Conservation (phyloP, 2,888 invertebrate genomes). For the Cryptocheilus praepositus region DNA sequence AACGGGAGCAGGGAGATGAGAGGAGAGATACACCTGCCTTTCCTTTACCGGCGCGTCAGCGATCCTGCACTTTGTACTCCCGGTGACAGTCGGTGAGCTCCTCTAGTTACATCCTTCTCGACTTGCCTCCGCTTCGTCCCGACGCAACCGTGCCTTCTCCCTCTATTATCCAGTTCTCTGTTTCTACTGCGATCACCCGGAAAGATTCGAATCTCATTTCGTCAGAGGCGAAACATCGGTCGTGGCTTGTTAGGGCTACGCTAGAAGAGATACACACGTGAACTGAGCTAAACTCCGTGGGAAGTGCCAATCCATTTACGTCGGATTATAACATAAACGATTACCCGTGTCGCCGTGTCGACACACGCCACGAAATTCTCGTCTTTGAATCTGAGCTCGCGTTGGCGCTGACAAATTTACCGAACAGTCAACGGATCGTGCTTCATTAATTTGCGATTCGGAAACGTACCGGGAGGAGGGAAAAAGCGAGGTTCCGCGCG, state of each 20-base stretch:
- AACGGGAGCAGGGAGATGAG: constrained; percentile 61
- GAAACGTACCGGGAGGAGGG: too few relatives aligned
- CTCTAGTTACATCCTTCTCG: constrained; percentile 24
- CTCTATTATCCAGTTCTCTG: neutral
- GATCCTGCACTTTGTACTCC: constrained; percentile 46
- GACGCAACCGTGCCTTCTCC: neutral
- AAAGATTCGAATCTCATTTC: constrained; percentile 55
- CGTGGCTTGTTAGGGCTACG: constrained; percentile 43
- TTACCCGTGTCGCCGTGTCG: too few relatives aligned
- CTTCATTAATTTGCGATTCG: too few relatives aligned
- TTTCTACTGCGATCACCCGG: constrained; percentile 36
- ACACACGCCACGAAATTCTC: too few relatives aligned
- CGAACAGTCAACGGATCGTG: too few relatives aligned
- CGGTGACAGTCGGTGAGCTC: constrained; percentile 41
- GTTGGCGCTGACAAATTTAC: too few relatives aligned
- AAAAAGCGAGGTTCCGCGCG: neutral
- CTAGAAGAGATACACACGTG: constrained; percentile 11
- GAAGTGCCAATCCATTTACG: constrained; percentile 37
- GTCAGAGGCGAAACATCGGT: constrained; percentile 39
- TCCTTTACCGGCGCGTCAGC: constrained; percentile 51
- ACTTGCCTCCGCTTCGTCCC: constrained; percentile 15
- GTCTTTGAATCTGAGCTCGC: too few relatives aligned
- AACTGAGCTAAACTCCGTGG: constrained; percentile 14
- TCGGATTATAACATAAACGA: neutral
- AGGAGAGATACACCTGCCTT: constrained; percentile 54